phyloP scores from a whole-genome alignment of 2,113 vertebrate species.

The Gobiocypris rarus region DNA sequence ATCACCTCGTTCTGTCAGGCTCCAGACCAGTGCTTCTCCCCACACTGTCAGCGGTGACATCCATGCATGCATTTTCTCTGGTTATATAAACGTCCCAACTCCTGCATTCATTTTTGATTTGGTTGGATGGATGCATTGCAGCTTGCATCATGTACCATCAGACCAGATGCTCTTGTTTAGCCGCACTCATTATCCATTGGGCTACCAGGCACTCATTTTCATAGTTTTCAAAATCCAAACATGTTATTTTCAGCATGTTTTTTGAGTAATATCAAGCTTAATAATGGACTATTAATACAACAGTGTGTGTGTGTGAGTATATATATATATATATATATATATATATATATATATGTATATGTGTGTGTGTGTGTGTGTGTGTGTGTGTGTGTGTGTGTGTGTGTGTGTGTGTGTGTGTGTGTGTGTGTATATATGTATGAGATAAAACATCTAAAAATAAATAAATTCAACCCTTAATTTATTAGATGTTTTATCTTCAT shows the following conservation, averaged over 20 bases:
- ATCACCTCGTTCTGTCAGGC: slow-evolving; percentile 22
- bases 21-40: slow-evolving; percentile 35
- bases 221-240: background rate
- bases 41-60: slow-evolving; percentile 30
- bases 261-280: background rate
- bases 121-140: slow-evolving; percentile 37
- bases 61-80: slow-evolving; percentile 42
- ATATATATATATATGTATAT: background rate
- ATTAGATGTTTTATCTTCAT: background rate
- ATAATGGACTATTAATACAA: background rate
- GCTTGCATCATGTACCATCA: slow-evolving; percentile 31
- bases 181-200: slow-evolving; percentile 8
- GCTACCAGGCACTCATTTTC: background rate
- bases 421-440: background rate
- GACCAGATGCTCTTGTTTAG: slow-evolving; percentile 37
- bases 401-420: background rate
- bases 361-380: background rate
- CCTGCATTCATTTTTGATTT: slow-evolving; percentile 47
- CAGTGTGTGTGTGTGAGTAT: background rate
- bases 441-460: background rate
- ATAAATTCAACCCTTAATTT: too few species aligned
- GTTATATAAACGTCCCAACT: slow-evolving; percentile 47
- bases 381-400: background rate
- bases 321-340: background rate
- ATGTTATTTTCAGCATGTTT: background rate